Percentiles rank a stretch among this genome's conserved stretches.
Conservation (phyloP, 2,888 invertebrate genomes). For the Erebia ligea region DNA sequence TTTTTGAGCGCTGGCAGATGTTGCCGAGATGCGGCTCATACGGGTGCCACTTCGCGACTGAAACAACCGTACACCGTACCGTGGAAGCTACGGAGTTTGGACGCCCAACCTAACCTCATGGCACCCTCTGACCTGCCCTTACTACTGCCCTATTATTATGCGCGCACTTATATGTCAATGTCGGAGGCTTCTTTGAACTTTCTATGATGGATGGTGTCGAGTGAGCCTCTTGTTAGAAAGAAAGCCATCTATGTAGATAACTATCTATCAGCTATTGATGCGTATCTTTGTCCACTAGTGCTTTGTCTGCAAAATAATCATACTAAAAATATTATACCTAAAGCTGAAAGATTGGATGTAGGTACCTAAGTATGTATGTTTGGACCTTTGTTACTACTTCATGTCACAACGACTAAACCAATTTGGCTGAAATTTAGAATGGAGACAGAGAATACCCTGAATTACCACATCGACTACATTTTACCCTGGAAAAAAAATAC, state of each 20-base stretch:
- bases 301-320: neutral
- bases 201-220: slow-evolving; percentile 47
- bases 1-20: slow-evolving; percentile 29
- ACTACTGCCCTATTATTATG: slow-evolving; percentile 37
- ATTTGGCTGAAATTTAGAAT: no score
- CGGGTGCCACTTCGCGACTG: slow-evolving; percentile 54
- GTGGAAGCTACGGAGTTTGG: slow-evolving; percentile 31
- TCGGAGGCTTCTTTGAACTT: slow-evolving; percentile 43
- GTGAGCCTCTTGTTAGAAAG: slow-evolving; percentile 23
- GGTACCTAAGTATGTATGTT: no score
- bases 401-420: no score
- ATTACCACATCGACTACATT: no score
- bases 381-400: no score
- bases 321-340: neutral
- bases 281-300: neutral
- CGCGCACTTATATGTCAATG: slow-evolving; percentile 44
- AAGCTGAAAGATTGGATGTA: no score
- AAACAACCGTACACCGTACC: slow-evolving; percentile 37
- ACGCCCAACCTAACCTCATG: slow-evolving; percentile 36
- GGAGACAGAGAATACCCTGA: no score
- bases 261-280: neutral
- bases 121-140: slow-evolving; percentile 46
- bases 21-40: slow-evolving; percentile 46
- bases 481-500: no score
- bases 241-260: neutral